Percentiles rank a stretch among this genome's conserved stretches.
Evolutionary conservation across 1,140 invertebrate genomes (phyloP).

Genomic region (Mesaphorura yosii): DNA sequence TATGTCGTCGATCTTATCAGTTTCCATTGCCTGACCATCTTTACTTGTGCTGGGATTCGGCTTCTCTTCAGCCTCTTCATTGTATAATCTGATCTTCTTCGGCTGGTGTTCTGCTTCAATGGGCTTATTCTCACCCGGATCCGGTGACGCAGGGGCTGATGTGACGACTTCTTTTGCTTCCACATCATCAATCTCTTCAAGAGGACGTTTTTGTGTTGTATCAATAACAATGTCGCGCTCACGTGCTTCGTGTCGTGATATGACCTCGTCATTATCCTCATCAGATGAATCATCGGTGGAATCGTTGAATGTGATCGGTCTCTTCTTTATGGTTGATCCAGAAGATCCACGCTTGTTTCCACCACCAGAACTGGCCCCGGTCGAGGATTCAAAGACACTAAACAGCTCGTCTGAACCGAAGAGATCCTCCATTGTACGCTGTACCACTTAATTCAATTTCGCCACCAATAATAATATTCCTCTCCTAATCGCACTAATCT

Average conservation of each 20-base stretch:
- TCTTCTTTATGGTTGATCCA: background rate
- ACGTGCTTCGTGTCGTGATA: background rate
- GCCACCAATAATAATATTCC: too few species aligned
- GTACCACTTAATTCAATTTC: too few species aligned
- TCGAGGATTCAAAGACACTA: slow-evolving; percentile 40
- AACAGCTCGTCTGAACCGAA: slow-evolving; percentile 39
- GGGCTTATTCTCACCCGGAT: background rate
- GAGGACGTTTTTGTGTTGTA: too few species aligned
- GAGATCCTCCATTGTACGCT: slow-evolving; percentile 17
- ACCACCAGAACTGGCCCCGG: background rate
- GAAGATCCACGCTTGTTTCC: background rate
- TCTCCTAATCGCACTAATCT: too few species aligned
- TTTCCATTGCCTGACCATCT: background rate
- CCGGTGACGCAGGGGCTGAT: too few species aligned
- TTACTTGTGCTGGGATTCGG: background rate
- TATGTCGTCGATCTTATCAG: background rate
- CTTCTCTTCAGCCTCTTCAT: background rate
- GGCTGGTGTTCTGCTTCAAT: background rate
- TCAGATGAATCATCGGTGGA: background rate
- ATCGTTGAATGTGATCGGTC: background rate
- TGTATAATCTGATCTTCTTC: too few species aligned
- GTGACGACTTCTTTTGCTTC: too few species aligned
- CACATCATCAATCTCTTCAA: background rate
- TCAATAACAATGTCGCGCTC: background rate
- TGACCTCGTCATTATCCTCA: background rate